A percentile compares a stretch with the other conserved stretches of the same genome.
Evolutionary conservation across 2,888 invertebrate species (phyloP).

Genomic region (Lepidocyrtinus sp.): DNA sequence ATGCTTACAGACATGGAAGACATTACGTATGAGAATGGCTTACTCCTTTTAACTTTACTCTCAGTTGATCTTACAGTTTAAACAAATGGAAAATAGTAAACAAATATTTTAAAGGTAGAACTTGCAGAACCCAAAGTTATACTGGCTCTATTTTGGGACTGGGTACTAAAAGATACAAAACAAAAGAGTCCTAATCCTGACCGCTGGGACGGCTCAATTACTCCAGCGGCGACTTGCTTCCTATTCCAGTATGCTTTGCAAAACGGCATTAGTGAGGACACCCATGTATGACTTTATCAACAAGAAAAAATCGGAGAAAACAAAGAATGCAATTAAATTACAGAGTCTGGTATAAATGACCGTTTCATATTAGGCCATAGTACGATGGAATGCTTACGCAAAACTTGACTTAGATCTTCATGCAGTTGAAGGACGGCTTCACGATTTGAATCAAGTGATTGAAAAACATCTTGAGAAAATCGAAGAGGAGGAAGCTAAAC

Average conservation of each 20-base stretch:
- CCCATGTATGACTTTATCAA: conserved; percentile 61
- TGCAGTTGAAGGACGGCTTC: conserved; percentile 44
- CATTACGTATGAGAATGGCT: conserved; percentile 60
- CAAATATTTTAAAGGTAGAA: conserved; percentile 42
- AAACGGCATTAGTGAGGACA: conserved; percentile 67
- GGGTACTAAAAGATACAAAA: conserved; percentile 46
- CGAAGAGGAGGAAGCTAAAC: neutral
- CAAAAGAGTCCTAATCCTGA: neutral
- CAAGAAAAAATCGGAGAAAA: too few relatives aligned
- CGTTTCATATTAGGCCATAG: conserved; percentile 62
- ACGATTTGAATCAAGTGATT: conserved; percentile 55
- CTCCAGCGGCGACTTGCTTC: conserved; percentile 63
- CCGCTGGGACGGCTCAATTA: conserved; percentile 65
- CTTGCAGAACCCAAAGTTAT: conserved; percentile 61
- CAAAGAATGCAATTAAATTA: too few relatives aligned
- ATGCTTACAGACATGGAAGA: conserved; percentile 66
- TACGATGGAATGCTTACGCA: conserved; percentile 68
- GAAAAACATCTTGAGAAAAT: conserved; percentile 9
- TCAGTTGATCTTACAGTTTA: too few relatives aligned
- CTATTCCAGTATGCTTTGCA: conserved; percentile 68
- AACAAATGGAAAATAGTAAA: conserved; percentile 3
- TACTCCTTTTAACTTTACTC: conserved; percentile 8
- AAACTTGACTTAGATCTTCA: conserved; percentile 58
- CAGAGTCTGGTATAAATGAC: too few relatives aligned
- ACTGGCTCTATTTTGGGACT: conserved; percentile 66